Percentiles rank a stretch among this genome's conserved stretches.
These are phyloP conservation scores for Microtus richardsoni DNA, from an alignment of 2,113 vertebrate genomes.

Conservation along the genomic window DNA sequence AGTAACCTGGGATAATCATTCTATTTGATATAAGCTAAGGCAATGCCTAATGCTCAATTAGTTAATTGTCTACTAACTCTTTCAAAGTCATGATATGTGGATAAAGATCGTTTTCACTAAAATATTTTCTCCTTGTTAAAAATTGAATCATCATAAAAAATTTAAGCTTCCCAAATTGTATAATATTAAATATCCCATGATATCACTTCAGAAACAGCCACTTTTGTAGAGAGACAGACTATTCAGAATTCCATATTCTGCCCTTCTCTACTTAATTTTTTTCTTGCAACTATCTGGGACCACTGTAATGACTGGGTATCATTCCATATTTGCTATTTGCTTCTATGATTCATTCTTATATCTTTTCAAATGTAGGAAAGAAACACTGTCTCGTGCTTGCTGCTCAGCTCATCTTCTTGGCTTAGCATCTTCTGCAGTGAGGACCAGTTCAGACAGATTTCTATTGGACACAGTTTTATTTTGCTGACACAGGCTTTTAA, in stretches of 20 bases:
- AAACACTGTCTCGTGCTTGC: not conserved
- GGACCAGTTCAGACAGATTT: not conserved
- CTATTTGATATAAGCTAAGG: not conserved
- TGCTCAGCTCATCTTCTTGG: conserved; percentile 6
- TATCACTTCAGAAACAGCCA: not conserved
- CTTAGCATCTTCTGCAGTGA: conserved; percentile 15
- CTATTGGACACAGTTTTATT: conserved; percentile 17
- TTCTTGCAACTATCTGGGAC: not conserved
- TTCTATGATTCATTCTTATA: not conserved
- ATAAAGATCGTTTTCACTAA: conserved; percentile 21
- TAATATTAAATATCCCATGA: conserved; percentile 11
- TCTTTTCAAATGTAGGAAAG: not conserved
- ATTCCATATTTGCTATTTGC: not conserved
- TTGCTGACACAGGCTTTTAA: not conserved
- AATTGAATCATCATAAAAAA: conserved; percentile 14
- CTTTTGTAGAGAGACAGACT: not conserved
- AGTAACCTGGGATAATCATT: not conserved
- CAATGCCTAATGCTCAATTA: not conserved
- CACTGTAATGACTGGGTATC: not conserved
- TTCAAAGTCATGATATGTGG: not conserved
- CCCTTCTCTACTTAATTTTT: not conserved
- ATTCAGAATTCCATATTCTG: not conserved
- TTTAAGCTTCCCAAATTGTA: not conserved
- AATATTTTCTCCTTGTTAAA: conserved; percentile 11
- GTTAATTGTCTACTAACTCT: not conserved